These are phyloP conservation scores for Stigmatopora argus DNA, from an alignment of 2,113 vertebrate genomes.

Conservation along the genomic window DNA sequence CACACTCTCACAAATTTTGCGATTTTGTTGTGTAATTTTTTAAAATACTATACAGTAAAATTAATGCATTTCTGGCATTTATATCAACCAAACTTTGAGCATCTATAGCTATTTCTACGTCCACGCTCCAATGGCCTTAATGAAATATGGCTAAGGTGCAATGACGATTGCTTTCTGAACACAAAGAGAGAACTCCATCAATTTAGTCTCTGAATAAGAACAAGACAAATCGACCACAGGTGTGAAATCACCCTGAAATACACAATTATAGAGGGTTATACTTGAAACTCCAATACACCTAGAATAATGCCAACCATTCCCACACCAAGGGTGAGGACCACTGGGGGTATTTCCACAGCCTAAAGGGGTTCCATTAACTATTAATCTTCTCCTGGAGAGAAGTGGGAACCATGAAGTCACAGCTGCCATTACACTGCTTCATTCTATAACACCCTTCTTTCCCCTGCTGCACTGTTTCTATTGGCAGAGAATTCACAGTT, in stretches of 20 bases:
- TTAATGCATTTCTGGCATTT: too few species aligned
- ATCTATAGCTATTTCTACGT: too few species aligned
- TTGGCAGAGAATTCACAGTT: slow-evolving; percentile 56
- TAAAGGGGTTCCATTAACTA: slow-evolving; percentile 69
- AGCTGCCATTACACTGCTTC: slow-evolving; percentile 52
- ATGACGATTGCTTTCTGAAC: too few species aligned
- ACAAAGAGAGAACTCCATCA: too few species aligned
- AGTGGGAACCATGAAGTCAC: slow-evolving; percentile 57
- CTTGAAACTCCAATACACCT: slow-evolving; percentile 43
- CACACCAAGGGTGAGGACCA: slow-evolving; percentile 48
- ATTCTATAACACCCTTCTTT: slow-evolving; percentile 13
- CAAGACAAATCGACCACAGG: too few species aligned
- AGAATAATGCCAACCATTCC: slow-evolving; percentile 61
- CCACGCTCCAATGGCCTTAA: too few species aligned
- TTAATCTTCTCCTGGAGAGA: slow-evolving; percentile 63
- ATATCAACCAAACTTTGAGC: too few species aligned
- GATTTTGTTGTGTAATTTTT: too few species aligned
- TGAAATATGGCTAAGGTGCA: too few species aligned
- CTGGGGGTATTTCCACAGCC: slow-evolving; percentile 64
- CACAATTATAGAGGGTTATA: slow-evolving; percentile 24
- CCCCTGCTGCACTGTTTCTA: slow-evolving; percentile 52
- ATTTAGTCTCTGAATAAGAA: too few species aligned
- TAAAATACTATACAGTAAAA: too few species aligned
- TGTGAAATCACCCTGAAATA: background rate
- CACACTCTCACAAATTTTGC: too few species aligned